Conservation (phyloP, 2,113 vertebrate genomes). For the Crotalus helleri region DNA sequence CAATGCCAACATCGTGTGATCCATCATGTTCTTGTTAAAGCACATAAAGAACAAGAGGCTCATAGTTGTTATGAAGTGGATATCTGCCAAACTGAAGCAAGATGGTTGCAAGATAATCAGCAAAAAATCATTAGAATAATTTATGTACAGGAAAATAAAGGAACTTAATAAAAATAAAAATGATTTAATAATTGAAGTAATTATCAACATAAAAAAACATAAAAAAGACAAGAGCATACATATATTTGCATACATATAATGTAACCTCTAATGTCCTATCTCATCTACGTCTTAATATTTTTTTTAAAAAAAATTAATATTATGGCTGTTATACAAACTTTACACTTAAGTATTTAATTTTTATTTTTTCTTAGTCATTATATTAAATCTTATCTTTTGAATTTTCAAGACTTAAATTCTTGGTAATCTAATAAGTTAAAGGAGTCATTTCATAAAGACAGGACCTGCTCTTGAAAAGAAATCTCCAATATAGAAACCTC, state of each 20-base stretch:
- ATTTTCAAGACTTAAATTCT: neutral
- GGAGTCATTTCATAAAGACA: neutral
- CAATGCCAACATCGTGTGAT: neutral
- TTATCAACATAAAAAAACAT: neutral
- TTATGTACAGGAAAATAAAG: neutral
- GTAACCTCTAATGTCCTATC: neutral
- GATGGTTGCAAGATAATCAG: neutral
- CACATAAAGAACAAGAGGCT: neutral
- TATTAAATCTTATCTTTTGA: neutral
- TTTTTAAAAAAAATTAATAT: neutral
- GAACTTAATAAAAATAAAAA: neutral
- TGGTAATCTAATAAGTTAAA: neutral
- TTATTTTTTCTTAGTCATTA: neutral
- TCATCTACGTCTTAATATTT: neutral
- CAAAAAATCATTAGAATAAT: neutral
- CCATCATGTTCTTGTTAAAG: conserved; percentile 1
- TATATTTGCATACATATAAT: neutral
- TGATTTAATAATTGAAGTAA: neutral
- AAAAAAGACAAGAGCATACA: neutral
- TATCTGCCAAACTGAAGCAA: neutral
- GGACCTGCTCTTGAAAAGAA: neutral
- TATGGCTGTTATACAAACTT: neutral
- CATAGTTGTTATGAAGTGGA: neutral
- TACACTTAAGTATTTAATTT: neutral
- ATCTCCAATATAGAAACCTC: neutral